Evolutionary conservation across 2,113 vertebrate genomes (phyloP), one percentile per base, ranked within the genome.

Genomic region (Amphiprion ocellaris): DNA sequence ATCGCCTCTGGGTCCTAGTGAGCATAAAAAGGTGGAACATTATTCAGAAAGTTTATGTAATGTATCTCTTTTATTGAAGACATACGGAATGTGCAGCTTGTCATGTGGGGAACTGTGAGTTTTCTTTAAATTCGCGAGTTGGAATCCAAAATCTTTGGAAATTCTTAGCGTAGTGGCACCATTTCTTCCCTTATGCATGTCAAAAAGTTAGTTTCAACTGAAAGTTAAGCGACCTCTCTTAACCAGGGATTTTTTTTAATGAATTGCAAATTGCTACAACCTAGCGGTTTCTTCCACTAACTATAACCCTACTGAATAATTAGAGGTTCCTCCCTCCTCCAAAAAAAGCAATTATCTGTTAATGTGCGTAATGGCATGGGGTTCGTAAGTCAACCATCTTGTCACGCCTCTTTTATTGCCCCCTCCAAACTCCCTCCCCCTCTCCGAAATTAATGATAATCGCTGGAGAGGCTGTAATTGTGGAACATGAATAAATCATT

Each of bases 1-100:
- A 76, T 23, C 62, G 85, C 90, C 88, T 72, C 92, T 75, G 87
- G 93, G 92, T 94, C 93, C 93, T 94, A 94, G 93, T 66, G 92
- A 71, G 81, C 63, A 44, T 33, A 30, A 83, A 72, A 52, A 47
- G 33, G 26, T 75, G 69, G 69, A 66, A 70, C 65, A 78, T 65
- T 23, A 56, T 49, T 15, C 49, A 52, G 26, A 28, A 67, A 71
- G 26, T 26, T 68, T 0, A 15, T 55, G 19, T 24, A 2, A 4
- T 8, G 4, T 50, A 10, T 10, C 2, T 52, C 21, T 63, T 49
- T 47, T 17, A 53, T 28, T 16, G 4, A 53, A 6, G 16, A 15
- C 24, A 52, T 44, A 44, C 41, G 56, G 24, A 54, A 30, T 61
- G 2, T 76, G 55, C 30, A 69, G 60, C 19, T 10, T 52, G 30